phyloP scores from a whole-genome alignment of 2,888 invertebrate genomes.

The Andrena bicolor region DNA sequence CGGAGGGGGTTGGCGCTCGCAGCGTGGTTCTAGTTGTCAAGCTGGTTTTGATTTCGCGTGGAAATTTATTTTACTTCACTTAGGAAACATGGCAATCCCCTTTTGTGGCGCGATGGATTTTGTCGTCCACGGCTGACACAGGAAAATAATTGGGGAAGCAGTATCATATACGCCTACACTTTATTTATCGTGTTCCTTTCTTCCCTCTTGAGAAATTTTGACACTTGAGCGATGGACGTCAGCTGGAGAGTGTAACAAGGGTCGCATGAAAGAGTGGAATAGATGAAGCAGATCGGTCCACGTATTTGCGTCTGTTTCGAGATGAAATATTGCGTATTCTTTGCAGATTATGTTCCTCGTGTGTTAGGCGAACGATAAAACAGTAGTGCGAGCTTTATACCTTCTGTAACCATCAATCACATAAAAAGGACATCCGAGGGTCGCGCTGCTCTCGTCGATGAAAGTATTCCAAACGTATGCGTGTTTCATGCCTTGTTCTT shows the following conservation, averaged over 20 bases:
- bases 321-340: conserved; percentile 27
- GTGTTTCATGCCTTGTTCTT: background rate
- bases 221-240: conserved; percentile 18
- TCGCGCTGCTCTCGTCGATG: background rate
- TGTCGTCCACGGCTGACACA: no score
- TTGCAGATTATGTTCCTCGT: background rate
- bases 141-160: no score
- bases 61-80: background rate
- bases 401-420: conserved; percentile 8
- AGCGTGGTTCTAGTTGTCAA: background rate
- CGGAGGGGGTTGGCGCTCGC: background rate
- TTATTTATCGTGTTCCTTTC: no score
- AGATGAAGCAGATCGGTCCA: background rate
- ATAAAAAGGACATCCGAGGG: background rate
- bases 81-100: background rate
- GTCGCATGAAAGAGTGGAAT: conserved; percentile 1
- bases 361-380: background rate
- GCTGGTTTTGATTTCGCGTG: background rate
- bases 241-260: conserved; percentile 27
- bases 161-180: no score
- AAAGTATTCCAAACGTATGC: background rate
- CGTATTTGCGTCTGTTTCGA: background rate
- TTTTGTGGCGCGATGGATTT: no score
- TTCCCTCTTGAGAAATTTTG: no score
- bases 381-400: conserved; percentile 2